Evolutionary conservation across 2,888 invertebrate species (phyloP).

Genomic region (Calameuta idolon): DNA sequence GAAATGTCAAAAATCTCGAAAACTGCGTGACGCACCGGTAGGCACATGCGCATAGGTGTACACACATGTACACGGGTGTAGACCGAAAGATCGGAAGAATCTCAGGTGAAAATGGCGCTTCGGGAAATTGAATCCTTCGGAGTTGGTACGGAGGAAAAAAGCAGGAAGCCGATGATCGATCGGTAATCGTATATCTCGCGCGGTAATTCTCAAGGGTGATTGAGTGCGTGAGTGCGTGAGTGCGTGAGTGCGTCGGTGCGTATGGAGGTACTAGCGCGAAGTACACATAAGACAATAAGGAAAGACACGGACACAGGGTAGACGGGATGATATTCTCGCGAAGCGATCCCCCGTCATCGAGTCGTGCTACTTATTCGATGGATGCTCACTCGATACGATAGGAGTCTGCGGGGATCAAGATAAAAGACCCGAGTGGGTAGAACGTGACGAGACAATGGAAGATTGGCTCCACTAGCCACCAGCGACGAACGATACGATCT

Average conservation of each 20-base stretch:
- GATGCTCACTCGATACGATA: conserved; percentile 65
- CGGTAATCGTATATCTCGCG: conserved; percentile 47
- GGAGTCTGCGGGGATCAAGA: conserved; percentile 62
- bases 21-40: too few relatives aligned
- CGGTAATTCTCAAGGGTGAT: conserved; percentile 29
- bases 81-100: too few relatives aligned
- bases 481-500: conserved; percentile 66
- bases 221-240: background rate
- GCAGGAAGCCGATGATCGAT: conserved; percentile 52
- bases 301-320: background rate
- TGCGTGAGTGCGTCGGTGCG: conserved; percentile 13
- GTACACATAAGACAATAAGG: too few relatives aligned
- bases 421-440: conserved; percentile 66
- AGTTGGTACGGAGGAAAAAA: conserved; percentile 1
- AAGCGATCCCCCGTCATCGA: conserved; percentile 15
- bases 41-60: too few relatives aligned
- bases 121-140: background rate
- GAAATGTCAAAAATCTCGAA: background rate
- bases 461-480: conserved; percentile 60
- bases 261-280: conserved; percentile 20
- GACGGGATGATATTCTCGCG: background rate
- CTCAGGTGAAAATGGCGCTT: background rate
- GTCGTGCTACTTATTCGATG: conserved; percentile 64
- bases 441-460: conserved; percentile 68
- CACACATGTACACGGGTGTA: too few relatives aligned